A percentile compares a stretch with the other conserved stretches of the same genome.
phyloP scores from a whole-genome alignment of 2,797 vertebrate species.

The Poecilia velifera region DNA sequence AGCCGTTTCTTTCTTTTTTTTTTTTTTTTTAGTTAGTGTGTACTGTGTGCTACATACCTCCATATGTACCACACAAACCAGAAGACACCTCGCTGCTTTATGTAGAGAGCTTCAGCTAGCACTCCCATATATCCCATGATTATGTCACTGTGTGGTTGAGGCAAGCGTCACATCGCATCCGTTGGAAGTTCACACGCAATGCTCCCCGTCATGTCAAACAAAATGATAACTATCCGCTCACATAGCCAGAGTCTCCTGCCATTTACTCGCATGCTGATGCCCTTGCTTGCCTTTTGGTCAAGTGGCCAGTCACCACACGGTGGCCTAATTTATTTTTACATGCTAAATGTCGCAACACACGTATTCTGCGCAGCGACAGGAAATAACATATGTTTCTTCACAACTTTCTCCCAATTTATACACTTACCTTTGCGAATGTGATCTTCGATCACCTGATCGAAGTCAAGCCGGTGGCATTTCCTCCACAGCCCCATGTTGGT shows the following conservation, averaged over 20 bases:
- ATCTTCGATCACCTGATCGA: constrained; percentile 92
- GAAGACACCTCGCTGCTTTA: not conserved
- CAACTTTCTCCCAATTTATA: not conserved
- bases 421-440: constrained; percentile 93
- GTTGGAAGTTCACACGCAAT: not conserved
- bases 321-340: not conserved
- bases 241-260: not conserved
- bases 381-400: not conserved
- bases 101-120: not conserved
- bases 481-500: constrained; percentile 99
- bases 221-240: not conserved
- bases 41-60: not conserved
- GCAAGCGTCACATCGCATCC: not conserved
- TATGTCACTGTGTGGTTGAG: not conserved
- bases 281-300: constrained; percentile 41
- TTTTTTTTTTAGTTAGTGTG: not conserved
- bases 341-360: constrained; percentile 6
- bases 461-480: constrained; percentile 92
- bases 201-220: not conserved
- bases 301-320: constrained; percentile 2
- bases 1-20: too few relatives aligned
- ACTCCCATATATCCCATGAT: not conserved
- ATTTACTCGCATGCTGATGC: not conserved
- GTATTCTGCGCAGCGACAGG: not conserved
- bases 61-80: not conserved